phyloP scores from a whole-genome alignment of 2,797 vertebrate genomes.

The Leucoraja ocellata region DNA sequence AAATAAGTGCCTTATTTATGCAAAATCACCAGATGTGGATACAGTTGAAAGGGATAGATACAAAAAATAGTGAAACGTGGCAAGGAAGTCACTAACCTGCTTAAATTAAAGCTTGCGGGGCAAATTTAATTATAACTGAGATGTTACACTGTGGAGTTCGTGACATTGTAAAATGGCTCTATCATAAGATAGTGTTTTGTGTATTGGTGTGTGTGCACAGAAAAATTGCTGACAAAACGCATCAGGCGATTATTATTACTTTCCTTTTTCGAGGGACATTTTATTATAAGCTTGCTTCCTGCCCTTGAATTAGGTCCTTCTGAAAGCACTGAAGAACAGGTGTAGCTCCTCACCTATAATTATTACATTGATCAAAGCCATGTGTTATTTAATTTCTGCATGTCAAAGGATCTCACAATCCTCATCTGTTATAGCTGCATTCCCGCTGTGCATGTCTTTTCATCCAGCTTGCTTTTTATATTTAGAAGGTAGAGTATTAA shows the following conservation, averaged over 20 bases:
- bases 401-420: background rate
- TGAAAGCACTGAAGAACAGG: background rate
- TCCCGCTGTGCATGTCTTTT: no score
- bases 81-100: slow-evolving; percentile 23
- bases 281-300: background rate
- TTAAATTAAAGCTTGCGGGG: slow-evolving; percentile 19
- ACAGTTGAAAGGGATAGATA: slow-evolving; percentile 6
- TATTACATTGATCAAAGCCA: background rate
- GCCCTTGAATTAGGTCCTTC: background rate
- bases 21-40: background rate
- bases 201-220: background rate
- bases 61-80: slow-evolving; percentile 17
- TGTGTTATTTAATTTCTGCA: background rate
- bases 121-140: slow-evolving; percentile 9
- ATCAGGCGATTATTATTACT: background rate
- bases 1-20: background rate
- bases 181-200: slow-evolving; percentile 2
- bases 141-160: background rate
- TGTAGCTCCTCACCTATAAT: background rate
- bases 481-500: no score
- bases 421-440: background rate
- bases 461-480: no score
- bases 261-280: background rate
- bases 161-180: slow-evolving; percentile 10
- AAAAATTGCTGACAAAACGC: background rate